These are phyloP conservation scores for Andrena trimmerana DNA, from an alignment of 2,888 invertebrate genomes.

Conservation along the genomic window DNA sequence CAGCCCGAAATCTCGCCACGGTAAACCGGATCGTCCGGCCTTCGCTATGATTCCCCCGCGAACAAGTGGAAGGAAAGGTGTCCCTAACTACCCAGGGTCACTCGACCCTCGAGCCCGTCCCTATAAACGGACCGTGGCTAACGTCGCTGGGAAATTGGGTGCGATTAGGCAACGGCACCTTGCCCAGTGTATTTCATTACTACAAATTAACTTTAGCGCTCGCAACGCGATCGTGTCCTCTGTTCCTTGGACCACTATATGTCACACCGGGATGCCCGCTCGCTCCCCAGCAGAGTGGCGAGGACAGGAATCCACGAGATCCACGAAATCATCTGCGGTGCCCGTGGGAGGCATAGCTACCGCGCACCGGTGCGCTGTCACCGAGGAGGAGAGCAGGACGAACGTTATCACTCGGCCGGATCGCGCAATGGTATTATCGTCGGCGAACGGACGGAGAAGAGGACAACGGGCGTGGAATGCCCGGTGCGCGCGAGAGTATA, in stretches of 20 bases:
- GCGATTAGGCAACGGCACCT: not conserved
- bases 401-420: slow-evolving; percentile 24
- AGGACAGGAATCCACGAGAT: not conserved
- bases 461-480: slow-evolving; percentile 7
- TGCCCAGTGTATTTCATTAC: no score
- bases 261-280: not conserved
- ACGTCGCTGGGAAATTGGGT: not conserved
- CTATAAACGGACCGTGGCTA: not conserved
- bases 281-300: not conserved
- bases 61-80: slow-evolving; percentile 56
- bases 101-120: slow-evolving; percentile 2
- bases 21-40: slow-evolving; percentile 70
- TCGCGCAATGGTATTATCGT: slow-evolving; percentile 14
- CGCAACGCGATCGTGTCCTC: no score
- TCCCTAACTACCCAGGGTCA: slow-evolving; percentile 46
- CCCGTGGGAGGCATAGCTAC: not conserved
- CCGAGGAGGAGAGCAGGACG: not conserved
- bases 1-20: slow-evolving; percentile 56
- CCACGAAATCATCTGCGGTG: not conserved
- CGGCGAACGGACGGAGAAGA: not conserved
- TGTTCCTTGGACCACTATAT: no score
- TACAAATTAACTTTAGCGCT: no score
- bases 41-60: slow-evolving; percentile 24
- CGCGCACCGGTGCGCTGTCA: slow-evolving; percentile 13
- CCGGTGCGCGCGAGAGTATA: slow-evolving; percentile 5